A percentile compares a stretch with the other conserved stretches of the same genome.
Evolutionary conservation across 2,888 invertebrate species (phyloP).

Genomic region (Fragum sueziense): DNA sequence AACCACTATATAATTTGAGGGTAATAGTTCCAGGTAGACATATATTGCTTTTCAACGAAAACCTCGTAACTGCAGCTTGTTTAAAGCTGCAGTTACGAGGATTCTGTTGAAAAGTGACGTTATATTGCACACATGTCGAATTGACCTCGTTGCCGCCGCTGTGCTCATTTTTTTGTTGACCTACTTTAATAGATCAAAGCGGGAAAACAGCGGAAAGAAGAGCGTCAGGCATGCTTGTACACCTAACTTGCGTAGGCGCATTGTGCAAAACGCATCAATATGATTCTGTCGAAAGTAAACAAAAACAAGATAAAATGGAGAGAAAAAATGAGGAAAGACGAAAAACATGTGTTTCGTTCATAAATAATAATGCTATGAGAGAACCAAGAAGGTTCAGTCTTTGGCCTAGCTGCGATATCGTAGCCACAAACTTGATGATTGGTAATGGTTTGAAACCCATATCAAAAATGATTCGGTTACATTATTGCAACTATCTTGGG

Average conservation of each 20-base stretch:
- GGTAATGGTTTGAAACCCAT: too few relatives aligned
- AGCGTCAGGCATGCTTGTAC: not conserved
- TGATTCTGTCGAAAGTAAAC: slow-evolving; percentile 10
- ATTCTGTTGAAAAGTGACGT: too few relatives aligned
- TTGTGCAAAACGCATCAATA: slow-evolving; percentile 16
- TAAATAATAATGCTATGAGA: not conserved
- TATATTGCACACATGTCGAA: slow-evolving; percentile 8
- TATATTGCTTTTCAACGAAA: too few relatives aligned
- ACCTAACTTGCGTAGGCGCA: not conserved
- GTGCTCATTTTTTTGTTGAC: not conserved
- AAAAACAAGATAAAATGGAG: slow-evolving; percentile 16
- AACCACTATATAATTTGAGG: too few relatives aligned
- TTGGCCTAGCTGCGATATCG: too few relatives aligned
- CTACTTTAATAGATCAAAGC: slow-evolving; percentile 12
- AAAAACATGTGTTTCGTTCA: not conserved
- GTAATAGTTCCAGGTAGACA: too few relatives aligned
- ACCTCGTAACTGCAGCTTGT: too few relatives aligned
- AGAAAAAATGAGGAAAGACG: not conserved
- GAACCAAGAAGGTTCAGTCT: too few relatives aligned
- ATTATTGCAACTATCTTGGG: too few relatives aligned
- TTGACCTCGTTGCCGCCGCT: slow-evolving; percentile 2
- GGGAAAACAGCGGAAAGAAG: not conserved
- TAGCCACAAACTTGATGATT: too few relatives aligned
- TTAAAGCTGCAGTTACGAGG: too few relatives aligned
- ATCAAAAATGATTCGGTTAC: too few relatives aligned